Base-by-base conservation (phyloP, 2,888 invertebrate species). In the Argyresthia albistria region DNA sequence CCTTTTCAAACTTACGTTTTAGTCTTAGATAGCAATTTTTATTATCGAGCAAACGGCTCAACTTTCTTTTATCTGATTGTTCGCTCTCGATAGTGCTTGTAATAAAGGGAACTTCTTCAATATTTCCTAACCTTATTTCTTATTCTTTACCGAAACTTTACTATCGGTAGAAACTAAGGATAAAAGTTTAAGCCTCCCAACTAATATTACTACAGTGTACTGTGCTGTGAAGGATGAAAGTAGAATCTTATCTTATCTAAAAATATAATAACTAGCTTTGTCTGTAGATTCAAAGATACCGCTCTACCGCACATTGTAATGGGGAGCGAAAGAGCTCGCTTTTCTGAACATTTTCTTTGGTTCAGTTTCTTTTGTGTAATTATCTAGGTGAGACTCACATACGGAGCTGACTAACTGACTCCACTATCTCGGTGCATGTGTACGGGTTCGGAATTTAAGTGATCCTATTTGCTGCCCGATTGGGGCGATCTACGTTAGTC, bases 381-480 rank as follows among this genome's bases (percentile, higher is more conserved):
- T 80, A 80, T n/a, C 76, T 51, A 36, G 50, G 50, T 50, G 50
- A 50, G 50, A 50, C 35, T 72, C 74, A 76, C 76, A 77, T 72
- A 78, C 66, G 73, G 71, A 78, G 67, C 70, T 69, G 69, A 71
- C 76, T 77, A 75, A 75, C 76, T 69, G 73, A 69, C 67, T 68
- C 66, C 74, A 68, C 76, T 80, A 80, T 76, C 77, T 70, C 71
- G 74, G 69, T 72, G 68, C 73, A 72, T 73, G 72, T 66, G 66
- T 73, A 81, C 83, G 82, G 69, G 73, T 62, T 58, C 66, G 64
- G 84, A 84, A 86, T 86, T 79, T 81, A 83, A 86, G 84, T 82
- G 83, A 76, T 80, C 83, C 73, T 81, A 82, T 83, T 84, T 82
- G 67, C 73, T 70, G 63, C 67, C 64, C 77, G 77, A 77, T 76